Evolutionary conservation across 30 jellyfish, hydroid and myxozoan species (phyloP).

Genomic region (Clytia hemisphaerica): DNA sequence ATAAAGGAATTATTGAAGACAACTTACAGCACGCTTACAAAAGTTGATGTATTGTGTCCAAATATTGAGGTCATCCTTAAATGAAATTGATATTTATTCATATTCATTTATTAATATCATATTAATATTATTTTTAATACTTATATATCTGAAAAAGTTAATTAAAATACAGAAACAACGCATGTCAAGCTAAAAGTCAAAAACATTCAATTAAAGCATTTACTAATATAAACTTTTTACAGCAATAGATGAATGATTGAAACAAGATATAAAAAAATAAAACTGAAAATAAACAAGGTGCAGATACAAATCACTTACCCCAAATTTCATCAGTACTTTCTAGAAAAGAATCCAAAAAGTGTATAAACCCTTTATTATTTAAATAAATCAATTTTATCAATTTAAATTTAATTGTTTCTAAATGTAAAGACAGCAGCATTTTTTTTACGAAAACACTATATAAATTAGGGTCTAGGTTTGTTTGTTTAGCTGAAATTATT

Average conservation of each 20-base stretch:
- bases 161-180: no score
- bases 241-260: not conserved
- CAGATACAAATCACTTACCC: slow-evolving; percentile 40
- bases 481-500: no score
- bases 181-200: no score
- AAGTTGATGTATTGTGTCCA: slow-evolving; percentile 91
- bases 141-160: no score
- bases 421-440: no score
- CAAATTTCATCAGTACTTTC: slow-evolving; percentile 89
- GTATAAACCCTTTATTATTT: not conserved
- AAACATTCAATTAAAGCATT: no score
- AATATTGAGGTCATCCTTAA: slow-evolving; percentile 57
- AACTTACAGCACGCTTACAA: slow-evolving; percentile 71
- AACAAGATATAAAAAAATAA: not conserved
- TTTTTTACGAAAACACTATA: no score
- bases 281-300: not conserved
- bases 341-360: slow-evolving; percentile 15
- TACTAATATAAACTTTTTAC: no score
- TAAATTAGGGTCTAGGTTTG: no score
- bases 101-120: no score
- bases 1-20: no score
- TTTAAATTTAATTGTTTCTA: not conserved
- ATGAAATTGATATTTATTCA: not conserved
- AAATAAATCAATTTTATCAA: not conserved
- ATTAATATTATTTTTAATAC: no score